Evolutionary conservation across 2,113 vertebrate species (phyloP), one percentile per base, ranked within the genome.

Genomic region (Eubucco bourcierii): DNA sequence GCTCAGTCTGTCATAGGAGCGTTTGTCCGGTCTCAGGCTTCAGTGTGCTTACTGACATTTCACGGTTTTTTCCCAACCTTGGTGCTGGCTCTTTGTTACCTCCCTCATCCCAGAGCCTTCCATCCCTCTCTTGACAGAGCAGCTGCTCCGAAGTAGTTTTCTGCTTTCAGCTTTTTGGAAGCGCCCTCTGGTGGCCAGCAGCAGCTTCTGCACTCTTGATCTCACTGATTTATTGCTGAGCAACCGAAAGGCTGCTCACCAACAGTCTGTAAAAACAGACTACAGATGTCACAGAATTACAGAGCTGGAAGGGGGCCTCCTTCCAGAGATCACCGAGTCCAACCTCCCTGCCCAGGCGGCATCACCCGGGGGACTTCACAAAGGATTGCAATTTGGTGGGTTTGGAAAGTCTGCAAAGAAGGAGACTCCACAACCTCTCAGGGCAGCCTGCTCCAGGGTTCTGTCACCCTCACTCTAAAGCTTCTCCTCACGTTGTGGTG

Each of bases 181-280:
- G 66, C 55, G 91, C 97, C 97, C 97, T 98, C 97, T 97, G 33
- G 97, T 97, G 98, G 97, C 58, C 52, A 55, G 68, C 17, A 10
- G 25, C 58, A 29, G 84, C 10, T 81, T 34, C 72, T 92, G 79
- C 95, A 92, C 39, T 1, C 15, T 4, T 4, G 67, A 6, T 13
- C 52, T 72, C 21, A 27, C 27, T 23, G 46, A 72, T 60, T 53
- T 33, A 19, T 46, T 41, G 47, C 50, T 46, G 25, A 55, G 44
- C 74, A 56, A 61, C 39, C 9, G 11, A 39, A 39, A 39, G 37
- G 37, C 11, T 39, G 37, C 37, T 39, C 37, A 39, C 37, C 37
- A 39, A 39, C 11, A 39, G 37, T 39, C 37, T 39, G 37, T 39
- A 39, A 39, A 39, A 39, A 1, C 23, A 76, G 44, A 33, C 7